Evolutionary conservation across 1,140 invertebrate species (phyloP), one percentile per base, ranked within the genome.

Genomic region (Apolygus lucorum): DNA sequence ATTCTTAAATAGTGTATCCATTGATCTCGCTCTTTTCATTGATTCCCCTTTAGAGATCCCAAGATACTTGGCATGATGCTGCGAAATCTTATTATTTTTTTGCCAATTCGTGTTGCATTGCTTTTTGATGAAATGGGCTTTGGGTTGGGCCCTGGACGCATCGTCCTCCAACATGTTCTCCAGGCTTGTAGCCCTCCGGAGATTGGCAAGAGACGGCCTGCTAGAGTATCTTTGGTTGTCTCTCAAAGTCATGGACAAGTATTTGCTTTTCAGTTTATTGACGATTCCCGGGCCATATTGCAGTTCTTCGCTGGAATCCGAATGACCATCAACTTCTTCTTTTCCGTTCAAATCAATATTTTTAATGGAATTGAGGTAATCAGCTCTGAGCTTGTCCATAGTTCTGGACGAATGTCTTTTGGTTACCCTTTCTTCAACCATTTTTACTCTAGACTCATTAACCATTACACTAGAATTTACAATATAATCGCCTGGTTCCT

Each of bases 261-360:
- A 94, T 74, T 90, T 88, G 75, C 89, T 89, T 76, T 90, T 87
- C 54, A 95, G 81, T 75, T 88, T 89, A 73, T 90, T 91, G 2
- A 96, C 93, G 75, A 96, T 95, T 4, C 93, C 93, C 11, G 93
- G 93, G 0, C 93, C 93, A 80, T 95, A 96, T 73, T 89, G 87
- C 22, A 94, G 78, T 75, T 94, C 92, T 79, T 93, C 90, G 66
- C 82, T 86, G 71, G 81, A 84, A 75, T 85, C 84, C 67, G 83
- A 83, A 52, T 71, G 62, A 64, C 64, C 64, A 24, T 73, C 71
- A 24, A 72, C 70, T n/a, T 74, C 73, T 21, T 73, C 71, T 28
- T 75, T 73, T 28, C 65, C 69, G 29, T 66, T 68, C 28, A 24
- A 13, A 68, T 73, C 29, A 4, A 25, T 42, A 2, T 29, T 67